A percentile compares a stretch with the other conserved stretches of the same genome.
Conservation (phyloP, 2,888 invertebrate species). For the Ochropleura plecta region DNA sequence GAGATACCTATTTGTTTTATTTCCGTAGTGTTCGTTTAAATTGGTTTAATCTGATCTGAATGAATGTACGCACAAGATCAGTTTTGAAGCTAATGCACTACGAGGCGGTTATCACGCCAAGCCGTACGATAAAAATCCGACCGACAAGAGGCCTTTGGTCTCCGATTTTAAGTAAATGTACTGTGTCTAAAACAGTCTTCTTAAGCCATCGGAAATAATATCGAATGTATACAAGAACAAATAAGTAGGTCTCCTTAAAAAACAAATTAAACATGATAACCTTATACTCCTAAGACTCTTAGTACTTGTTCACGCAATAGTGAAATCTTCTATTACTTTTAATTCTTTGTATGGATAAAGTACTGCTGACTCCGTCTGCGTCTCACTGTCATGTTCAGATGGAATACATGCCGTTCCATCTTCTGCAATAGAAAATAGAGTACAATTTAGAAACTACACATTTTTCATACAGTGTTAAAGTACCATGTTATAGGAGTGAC, state of each 20-base stretch:
- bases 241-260: conserved; percentile 3
- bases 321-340: conserved; percentile 80
- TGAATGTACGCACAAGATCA: too few relatives aligned
- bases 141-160: neutral
- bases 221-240: conserved; percentile 2
- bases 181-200: conserved; percentile 35
- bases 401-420: conserved; percentile 72
- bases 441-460: neutral
- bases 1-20: too few relatives aligned
- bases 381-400: conserved; percentile 78
- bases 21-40: too few relatives aligned
- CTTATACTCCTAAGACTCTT: conserved; percentile 16
- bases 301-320: conserved; percentile 63
- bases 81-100: too few relatives aligned
- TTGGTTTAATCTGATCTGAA: too few relatives aligned
- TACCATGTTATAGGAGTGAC: neutral
- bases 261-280: conserved; percentile 30
- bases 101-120: too few relatives aligned
- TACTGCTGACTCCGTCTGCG: conserved; percentile 77
- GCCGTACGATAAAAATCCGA: neutral
- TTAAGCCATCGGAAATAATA: neutral
- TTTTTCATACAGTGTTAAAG: neutral
- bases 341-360: conserved; percentile 81
- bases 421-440: conserved; percentile 56
- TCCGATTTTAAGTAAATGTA: conserved; percentile 11